A percentile compares a stretch with the other conserved stretches of the same genome.
These are phyloP conservation scores for Drosophila baimaii DNA, from an alignment of 1,140 invertebrate species.

Conservation along the genomic window DNA sequence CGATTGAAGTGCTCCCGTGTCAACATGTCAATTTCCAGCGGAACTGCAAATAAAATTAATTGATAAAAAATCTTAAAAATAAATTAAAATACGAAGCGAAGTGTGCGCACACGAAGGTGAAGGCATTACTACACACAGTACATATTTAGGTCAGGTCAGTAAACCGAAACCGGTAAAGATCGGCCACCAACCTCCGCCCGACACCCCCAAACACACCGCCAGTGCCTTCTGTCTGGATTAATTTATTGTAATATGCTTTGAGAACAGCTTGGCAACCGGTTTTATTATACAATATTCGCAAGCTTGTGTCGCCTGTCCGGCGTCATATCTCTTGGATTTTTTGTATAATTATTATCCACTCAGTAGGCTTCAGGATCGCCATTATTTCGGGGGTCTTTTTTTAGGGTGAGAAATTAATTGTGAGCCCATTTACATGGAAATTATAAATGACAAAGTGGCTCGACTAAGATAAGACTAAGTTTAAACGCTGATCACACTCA, in stretches of 20 bases:
- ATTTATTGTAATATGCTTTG: conserved; percentile 36
- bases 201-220: conserved; percentile 21
- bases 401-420: conserved; percentile 19
- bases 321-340: conserved; percentile 19
- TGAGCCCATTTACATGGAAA: conserved; percentile 35
- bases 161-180: conserved; percentile 66
- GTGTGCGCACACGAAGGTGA: conserved; percentile 39
- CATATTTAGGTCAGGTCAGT: conserved; percentile 66
- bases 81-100: conserved; percentile 14
- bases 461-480: conserved; percentile 28
- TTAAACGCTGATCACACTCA: conserved; percentile 9
- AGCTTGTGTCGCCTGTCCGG: conserved; percentile 31
- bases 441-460: conserved; percentile 58
- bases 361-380: conserved; percentile 20
- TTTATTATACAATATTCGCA: conserved; percentile 49
- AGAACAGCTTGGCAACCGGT: conserved; percentile 46
- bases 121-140: conserved; percentile 14
- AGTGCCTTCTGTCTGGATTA: conserved; percentile 29
- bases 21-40: conserved; percentile 93
- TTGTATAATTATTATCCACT: conserved; percentile 42
- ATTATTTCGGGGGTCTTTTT: conserved; percentile 9
- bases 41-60: conserved; percentile 87
- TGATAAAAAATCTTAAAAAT: conserved; percentile 25
- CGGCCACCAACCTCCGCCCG: background rate
- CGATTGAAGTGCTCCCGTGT: conserved; percentile 96